Evolutionary conservation across 2,888 invertebrate genomes (phyloP).

Genomic region (Deilephila elpenor): DNA sequence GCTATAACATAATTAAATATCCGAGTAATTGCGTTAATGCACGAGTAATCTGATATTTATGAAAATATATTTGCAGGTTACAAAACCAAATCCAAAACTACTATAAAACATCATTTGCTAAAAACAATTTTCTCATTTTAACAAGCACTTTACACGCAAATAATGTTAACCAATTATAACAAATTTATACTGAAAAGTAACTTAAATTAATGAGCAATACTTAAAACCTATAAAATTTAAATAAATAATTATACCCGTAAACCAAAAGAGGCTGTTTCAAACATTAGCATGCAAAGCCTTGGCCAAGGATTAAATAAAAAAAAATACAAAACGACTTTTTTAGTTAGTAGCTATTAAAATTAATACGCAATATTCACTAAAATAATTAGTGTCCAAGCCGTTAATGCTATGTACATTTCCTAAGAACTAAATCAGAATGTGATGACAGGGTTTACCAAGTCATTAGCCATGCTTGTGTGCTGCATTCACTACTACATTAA

Average conservation of each 20-base stretch:
- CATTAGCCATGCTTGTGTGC: constrained; percentile 9
- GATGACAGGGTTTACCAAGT: background rate
- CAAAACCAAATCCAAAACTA: background rate
- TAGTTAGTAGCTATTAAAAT: constrained; percentile 5
- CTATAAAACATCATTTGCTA: background rate
- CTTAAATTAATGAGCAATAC: background rate
- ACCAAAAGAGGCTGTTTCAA: constrained; percentile 85
- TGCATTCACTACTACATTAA: background rate
- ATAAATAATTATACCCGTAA: constrained; percentile 47
- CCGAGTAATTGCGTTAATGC: background rate
- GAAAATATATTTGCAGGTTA: constrained; percentile 11
- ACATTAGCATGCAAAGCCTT: constrained; percentile 72
- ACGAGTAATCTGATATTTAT: background rate
- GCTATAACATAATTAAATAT: background rate
- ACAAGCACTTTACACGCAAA: background rate
- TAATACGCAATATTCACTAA: constrained; percentile 11
- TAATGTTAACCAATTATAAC: background rate
- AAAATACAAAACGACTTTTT: background rate
- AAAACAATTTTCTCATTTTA: background rate
- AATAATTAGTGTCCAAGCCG: constrained; percentile 27
- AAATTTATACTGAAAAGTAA: background rate
- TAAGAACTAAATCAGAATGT: background rate
- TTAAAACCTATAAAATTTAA: constrained; percentile 8
- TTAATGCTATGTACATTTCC: constrained; percentile 16
- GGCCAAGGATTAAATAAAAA: constrained; percentile 36